These are phyloP conservation scores for Girardinus metallicus DNA, from an alignment of 2,797 vertebrate genomes.

Conservation along the genomic window DNA sequence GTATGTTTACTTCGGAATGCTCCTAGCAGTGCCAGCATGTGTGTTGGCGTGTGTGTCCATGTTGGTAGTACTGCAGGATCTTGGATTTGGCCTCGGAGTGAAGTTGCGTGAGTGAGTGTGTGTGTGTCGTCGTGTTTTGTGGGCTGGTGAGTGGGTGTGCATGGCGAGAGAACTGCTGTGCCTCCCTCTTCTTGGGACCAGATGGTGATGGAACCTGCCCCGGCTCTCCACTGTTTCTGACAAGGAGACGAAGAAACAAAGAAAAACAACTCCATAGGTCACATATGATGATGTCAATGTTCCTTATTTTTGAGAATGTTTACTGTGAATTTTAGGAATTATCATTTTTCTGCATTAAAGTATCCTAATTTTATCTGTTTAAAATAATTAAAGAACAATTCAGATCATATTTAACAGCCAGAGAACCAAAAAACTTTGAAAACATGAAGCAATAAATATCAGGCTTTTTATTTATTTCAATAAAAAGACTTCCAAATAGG, in stretches of 20 bases:
- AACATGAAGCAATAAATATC: not conserved
- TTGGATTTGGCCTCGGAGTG: slow-evolving; percentile 53
- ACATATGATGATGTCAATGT: not conserved
- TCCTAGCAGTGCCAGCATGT: slow-evolving; percentile 59
- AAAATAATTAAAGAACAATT: not conserved
- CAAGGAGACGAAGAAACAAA: slow-evolving; percentile 8
- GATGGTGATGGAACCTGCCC: slow-evolving; percentile 62
- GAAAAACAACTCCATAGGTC: not conserved
- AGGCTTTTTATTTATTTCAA: not conserved
- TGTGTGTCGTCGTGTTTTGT: slow-evolving; percentile 31
- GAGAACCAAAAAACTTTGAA: not conserved
- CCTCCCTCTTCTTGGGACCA: slow-evolving; percentile 66
- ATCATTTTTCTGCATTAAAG: not conserved
- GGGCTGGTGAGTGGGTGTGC: slow-evolving; percentile 57
- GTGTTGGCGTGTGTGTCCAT: slow-evolving; percentile 51
- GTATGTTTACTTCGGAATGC: slow-evolving; percentile 55
- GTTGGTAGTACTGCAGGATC: slow-evolving; percentile 52
- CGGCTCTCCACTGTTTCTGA: slow-evolving; percentile 58
- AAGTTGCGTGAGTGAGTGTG: slow-evolving; percentile 25
- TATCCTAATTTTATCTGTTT: not conserved
- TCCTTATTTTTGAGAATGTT: not conserved
- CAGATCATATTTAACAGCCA: not conserved
- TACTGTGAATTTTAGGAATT: not conserved
- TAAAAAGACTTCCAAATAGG: not conserved
- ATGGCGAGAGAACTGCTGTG: slow-evolving; percentile 58